Base-by-base conservation (phyloP, 1,140 invertebrate genomes). In the Aleiodes sp. region DNA sequence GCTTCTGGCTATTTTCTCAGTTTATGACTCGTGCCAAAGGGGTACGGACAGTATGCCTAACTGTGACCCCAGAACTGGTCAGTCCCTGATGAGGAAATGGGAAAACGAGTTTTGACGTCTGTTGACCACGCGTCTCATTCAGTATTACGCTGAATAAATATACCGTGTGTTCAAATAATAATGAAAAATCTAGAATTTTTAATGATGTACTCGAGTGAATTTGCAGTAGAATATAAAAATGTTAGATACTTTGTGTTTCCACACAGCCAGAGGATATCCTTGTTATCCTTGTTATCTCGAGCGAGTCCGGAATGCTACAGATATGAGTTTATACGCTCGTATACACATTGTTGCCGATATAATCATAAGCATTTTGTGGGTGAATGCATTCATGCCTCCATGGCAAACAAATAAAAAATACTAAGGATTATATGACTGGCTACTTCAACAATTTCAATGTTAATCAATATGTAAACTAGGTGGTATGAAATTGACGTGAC, bases 31-130 rank as follows among this genome's bases (percentile, higher is more conserved):
- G 46, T 52, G 46, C 46, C 61, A 84, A 82, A 52, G 12, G 21
- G 16, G n/a, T n/a, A n/a, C 16, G 10, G 31, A 69, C 65, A 65
- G 68, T 70, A 64, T 71, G 60, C 69, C 65, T 61, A 64, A 43
- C 37, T 28, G 57, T 82, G 81, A 83, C 82, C 80, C 73, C 70
- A 43, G 24, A 70, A 76, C 70, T 74, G 75, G 74, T 65, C 59
- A 74, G 37, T 64, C 57, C 33, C 29, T 61, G 43, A 16, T 41
- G 56, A 63, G 37, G 46, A 59, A 73, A 68, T 66, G 61, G 19
- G 24, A 70, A 80, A 86, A 85, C 84, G 35, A 83, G 83, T 86
- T 84, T 81, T 84, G 84, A 84, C 80, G 77, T 75, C 65, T 75
- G 73, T 76, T 78, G 77, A 80, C 84, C 83, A 84, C 83, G 82